Evolutionary conservation across 2,113 vertebrate species (phyloP).

Genomic region (Seriola quinqueradiata): DNA sequence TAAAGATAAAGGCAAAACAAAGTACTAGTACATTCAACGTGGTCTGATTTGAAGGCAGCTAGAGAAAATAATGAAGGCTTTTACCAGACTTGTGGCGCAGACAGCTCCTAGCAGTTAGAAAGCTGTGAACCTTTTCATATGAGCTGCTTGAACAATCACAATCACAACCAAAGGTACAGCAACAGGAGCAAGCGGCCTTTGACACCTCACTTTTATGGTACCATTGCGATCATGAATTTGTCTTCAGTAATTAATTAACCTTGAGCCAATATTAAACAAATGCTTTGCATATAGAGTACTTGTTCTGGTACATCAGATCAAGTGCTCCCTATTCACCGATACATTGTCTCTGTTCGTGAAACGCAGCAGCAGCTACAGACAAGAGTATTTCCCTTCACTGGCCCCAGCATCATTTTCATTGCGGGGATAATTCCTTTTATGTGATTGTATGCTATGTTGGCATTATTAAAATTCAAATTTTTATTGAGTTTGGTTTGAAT

Average conservation of each 20-base stretch:
- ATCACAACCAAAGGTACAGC: neutral
- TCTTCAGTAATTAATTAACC: conserved; percentile 32
- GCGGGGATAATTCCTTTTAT: conserved; percentile 21
- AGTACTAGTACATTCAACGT: neutral
- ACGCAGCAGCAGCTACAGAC: conserved; percentile 34
- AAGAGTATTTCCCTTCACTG: conserved; percentile 14
- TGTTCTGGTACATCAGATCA: conserved; percentile 38
- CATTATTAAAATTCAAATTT: neutral
- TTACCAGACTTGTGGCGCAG: neutral
- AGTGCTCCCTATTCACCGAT: conserved; percentile 8
- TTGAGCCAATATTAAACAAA: conserved; percentile 18
- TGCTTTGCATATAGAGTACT: conserved; percentile 32
- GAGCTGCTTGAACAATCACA: neutral
- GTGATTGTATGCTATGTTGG: conserved; percentile 7
- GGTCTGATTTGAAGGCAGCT: neutral
- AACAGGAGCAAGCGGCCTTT: neutral
- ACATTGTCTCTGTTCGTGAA: conserved; percentile 30
- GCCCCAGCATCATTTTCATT: conserved; percentile 27
- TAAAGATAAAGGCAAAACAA: conserved; percentile 5
- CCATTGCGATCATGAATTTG: neutral
- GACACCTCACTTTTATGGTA: conserved; percentile 3
- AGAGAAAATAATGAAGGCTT: conserved; percentile 5
- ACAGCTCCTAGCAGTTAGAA: neutral
- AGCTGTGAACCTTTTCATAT: neutral
- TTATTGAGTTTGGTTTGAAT: conserved; percentile 7